Evolutionary conservation across 64 coral and sea anemone species (phyloP).

Genomic region (Dendrophyllia cribrosa): DNA sequence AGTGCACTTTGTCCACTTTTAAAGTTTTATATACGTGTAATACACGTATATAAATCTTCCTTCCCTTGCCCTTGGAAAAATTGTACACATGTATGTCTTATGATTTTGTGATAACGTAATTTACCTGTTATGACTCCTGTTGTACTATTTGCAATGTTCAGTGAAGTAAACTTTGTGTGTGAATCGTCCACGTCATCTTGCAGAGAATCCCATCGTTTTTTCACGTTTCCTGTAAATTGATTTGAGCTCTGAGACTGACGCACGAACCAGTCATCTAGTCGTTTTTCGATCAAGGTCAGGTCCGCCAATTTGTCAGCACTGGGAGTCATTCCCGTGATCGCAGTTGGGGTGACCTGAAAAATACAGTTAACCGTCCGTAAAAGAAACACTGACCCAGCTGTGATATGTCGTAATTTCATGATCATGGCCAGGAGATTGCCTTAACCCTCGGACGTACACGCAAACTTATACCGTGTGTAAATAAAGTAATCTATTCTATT

Average conservation of each 20-base stretch:
- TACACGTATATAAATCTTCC: too few relatives aligned
- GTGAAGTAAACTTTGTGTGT: not conserved
- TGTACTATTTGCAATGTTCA: not conserved
- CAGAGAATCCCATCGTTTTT: not conserved
- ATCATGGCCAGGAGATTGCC: too few relatives aligned
- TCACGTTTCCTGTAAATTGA: not conserved
- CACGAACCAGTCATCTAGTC: slow-evolving; percentile 4
- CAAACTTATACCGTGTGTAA: too few relatives aligned
- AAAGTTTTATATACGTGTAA: too few relatives aligned
- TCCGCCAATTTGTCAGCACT: not conserved
- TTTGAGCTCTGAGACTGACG: not conserved
- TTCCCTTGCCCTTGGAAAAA: too few relatives aligned
- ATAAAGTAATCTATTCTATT: too few relatives aligned
- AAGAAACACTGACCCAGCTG: too few relatives aligned
- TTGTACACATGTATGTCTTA: too few relatives aligned
- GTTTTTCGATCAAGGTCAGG: not conserved
- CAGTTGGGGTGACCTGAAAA: not conserved
- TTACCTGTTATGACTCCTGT: not conserved
- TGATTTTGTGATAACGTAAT: not conserved
- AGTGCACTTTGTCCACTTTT: too few relatives aligned
- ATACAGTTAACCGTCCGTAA: too few relatives aligned
- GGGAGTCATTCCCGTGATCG: not conserved
- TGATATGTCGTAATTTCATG: too few relatives aligned
- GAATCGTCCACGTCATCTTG: not conserved
- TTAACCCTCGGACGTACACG: too few relatives aligned